Evolutionary conservation across 2,797 vertebrate species (phyloP).

Genomic region (Poeciliopsis turneri): DNA sequence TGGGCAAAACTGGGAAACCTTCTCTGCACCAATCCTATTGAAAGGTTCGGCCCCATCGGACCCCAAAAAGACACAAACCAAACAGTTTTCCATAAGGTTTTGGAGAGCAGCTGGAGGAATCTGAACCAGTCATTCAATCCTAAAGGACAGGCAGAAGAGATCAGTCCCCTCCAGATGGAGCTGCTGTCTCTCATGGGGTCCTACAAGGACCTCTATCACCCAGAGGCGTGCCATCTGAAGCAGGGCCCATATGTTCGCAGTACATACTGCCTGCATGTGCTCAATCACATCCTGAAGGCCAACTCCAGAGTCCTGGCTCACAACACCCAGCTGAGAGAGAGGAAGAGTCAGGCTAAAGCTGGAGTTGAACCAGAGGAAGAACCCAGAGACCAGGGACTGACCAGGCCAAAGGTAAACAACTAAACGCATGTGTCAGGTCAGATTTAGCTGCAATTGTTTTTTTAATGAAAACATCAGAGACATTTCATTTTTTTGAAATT

Average conservation of each 20-base stretch:
- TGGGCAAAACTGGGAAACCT: slow-evolving; percentile 88
- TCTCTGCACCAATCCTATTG: slow-evolving; percentile 78
- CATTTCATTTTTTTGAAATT: neutral
- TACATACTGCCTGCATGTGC: slow-evolving; percentile 89
- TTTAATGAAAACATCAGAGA: neutral
- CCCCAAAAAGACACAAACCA: slow-evolving; percentile 75
- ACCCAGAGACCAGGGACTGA: slow-evolving; percentile 93
- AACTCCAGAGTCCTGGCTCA: slow-evolving; percentile 90
- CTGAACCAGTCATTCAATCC: slow-evolving; percentile 77
- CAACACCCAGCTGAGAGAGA: slow-evolving; percentile 83
- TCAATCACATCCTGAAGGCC: slow-evolving; percentile 95
- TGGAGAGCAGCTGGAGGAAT: slow-evolving; percentile 83
- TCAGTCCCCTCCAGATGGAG: slow-evolving; percentile 88
- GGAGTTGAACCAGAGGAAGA: slow-evolving; percentile 78
- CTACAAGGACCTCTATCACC: slow-evolving; percentile 91
- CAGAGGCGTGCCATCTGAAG: slow-evolving; percentile 83
- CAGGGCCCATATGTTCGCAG: slow-evolving; percentile 85
- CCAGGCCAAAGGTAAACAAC: slow-evolving; percentile 90
- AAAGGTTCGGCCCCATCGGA: slow-evolving; percentile 71
- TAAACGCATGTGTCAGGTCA: neutral
- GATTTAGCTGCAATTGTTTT: neutral
- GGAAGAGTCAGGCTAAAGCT: slow-evolving; percentile 54
- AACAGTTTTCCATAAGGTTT: slow-evolving; percentile 86
- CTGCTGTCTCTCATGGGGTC: slow-evolving; percentile 90
- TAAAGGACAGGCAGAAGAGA: slow-evolving; percentile 47